Evolutionary conservation across 2,113 vertebrate species (phyloP), one percentile per base, ranked within the genome.

Genomic region (Alaudala cheleensis): DNA sequence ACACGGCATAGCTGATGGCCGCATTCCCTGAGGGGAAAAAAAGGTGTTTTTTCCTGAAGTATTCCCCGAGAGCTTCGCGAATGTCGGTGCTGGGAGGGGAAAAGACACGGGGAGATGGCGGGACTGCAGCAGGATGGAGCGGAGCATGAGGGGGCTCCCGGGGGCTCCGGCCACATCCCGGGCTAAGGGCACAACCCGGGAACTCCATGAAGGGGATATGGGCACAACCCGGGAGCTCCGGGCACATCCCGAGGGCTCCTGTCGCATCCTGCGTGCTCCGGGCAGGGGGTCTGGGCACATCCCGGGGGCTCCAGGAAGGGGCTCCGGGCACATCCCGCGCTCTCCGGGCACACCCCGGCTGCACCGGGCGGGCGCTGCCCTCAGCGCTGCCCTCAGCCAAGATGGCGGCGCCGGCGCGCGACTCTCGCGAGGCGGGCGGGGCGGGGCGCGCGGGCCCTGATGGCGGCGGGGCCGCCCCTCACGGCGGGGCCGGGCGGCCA

Each of bases 381-480:
- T 67, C 65, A 67, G 71, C 54, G 39, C 31, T 73, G 53, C 71
- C 78, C 64, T 69, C 53, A 58, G 34, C 53, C 49, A 86, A 65
- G 11, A 95, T 95, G 96, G 95, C 92, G 86, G 61, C 60, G 31
- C 31, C 25, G 49, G 50, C 56, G 9, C 74, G 31, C 13, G 14
- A 10, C 28, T 93, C 92, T 96, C 96, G 97, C 95, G 95, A 87
- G 42, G 4, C 8, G n/a, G 33, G 34, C 23, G 31, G 73, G 23
- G 44, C 74, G 49, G 49, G 45, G 57, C 73, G 57, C 34, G 74
- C 29, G 58, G 29, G 22, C 18, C 14, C 47, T 29, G 11, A 95
- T 95, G 96, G 95, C 92, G 86, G 65, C 50, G 26, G 54, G 72
- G 40, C 39, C 44, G 71, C 16, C 37, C 31, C 29, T 64, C 12